Conservation (phyloP, 2,113 vertebrate genomes). For the Antennarius striatus region DNA sequence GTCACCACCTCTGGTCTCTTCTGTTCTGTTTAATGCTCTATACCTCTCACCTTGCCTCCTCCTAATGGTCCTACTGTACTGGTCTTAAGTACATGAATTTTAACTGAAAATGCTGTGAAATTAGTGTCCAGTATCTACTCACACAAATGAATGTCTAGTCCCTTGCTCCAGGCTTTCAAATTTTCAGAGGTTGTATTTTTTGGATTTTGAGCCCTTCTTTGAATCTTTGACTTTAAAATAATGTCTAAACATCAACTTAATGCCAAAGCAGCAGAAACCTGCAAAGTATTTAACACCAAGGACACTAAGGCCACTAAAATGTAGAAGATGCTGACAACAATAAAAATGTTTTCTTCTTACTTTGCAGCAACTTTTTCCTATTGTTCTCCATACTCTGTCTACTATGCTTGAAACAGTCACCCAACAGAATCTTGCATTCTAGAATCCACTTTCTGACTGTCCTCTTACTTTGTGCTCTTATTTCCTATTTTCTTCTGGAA, state of each 20-base stretch:
- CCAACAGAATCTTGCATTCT: slow-evolving; percentile 24
- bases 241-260: too few species aligned
- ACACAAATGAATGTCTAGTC: too few species aligned
- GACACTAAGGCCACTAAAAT: background rate
- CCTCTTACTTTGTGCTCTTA: background rate
- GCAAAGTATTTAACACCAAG: too few species aligned
- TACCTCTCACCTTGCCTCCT: background rate
- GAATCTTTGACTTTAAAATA: too few species aligned
- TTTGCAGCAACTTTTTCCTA: slow-evolving; percentile 1
- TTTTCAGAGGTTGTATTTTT: too few species aligned
- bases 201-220: too few species aligned
- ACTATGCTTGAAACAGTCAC: slow-evolving; percentile 36
- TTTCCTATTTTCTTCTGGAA: slow-evolving; percentile 16
- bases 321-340: too few species aligned
- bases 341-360: slow-evolving; percentile 25
- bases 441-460: slow-evolving; percentile 9
- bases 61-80: too few species aligned
- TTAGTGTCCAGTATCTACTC: slow-evolving; percentile 57
- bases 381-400: slow-evolving; percentile 15
- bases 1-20: slow-evolving; percentile 36
- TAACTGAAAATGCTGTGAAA: slow-evolving; percentile 47
- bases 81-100: too few species aligned
- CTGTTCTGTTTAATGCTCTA: slow-evolving; percentile 19
- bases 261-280: background rate
- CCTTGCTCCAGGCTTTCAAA: too few species aligned